These are phyloP conservation scores for Ochotona princeps DNA, from an alignment of 2,113 vertebrate genomes.

Conservation along the genomic window DNA sequence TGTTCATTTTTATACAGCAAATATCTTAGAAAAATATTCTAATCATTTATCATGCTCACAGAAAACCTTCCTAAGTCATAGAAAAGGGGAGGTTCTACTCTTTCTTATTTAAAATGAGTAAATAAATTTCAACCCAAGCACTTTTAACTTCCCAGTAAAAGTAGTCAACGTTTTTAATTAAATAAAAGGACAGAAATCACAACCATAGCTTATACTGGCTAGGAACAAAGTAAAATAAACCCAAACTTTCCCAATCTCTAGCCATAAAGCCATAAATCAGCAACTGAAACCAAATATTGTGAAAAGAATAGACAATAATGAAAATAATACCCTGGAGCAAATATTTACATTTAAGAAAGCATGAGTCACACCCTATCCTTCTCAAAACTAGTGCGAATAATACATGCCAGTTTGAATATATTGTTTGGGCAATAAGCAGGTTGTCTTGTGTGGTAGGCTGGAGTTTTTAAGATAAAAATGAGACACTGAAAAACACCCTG, in stretches of 20 bases:
- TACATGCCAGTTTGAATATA: neutral
- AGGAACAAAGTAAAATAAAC: constrained; percentile 53
- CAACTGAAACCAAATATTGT: constrained; percentile 47
- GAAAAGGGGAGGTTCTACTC: neutral
- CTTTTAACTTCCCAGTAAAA: neutral
- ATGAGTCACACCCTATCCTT: constrained; percentile 9
- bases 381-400: neutral
- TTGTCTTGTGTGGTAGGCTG: constrained; percentile 23
- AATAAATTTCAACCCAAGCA: neutral
- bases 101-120: constrained; percentile 52
- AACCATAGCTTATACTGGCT: constrained; percentile 26
- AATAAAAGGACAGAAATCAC: neutral
- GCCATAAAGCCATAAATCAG: neutral
- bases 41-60: constrained; percentile 36
- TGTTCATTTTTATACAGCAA: constrained; percentile 13
- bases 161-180: constrained; percentile 20
- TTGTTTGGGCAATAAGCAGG: neutral
- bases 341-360: constrained; percentile 43
- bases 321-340: neutral
- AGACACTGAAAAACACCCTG: neutral
- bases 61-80: constrained; percentile 26
- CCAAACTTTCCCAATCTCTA: constrained; percentile 20
- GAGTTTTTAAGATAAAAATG: constrained; percentile 30
- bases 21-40: constrained; percentile 35
- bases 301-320: constrained; percentile 26